Percentiles rank a stretch among this genome's conserved stretches.
phyloP scores from a whole-genome alignment of 1,140 invertebrate genomes.

The Drosophila sechellia region DNA sequence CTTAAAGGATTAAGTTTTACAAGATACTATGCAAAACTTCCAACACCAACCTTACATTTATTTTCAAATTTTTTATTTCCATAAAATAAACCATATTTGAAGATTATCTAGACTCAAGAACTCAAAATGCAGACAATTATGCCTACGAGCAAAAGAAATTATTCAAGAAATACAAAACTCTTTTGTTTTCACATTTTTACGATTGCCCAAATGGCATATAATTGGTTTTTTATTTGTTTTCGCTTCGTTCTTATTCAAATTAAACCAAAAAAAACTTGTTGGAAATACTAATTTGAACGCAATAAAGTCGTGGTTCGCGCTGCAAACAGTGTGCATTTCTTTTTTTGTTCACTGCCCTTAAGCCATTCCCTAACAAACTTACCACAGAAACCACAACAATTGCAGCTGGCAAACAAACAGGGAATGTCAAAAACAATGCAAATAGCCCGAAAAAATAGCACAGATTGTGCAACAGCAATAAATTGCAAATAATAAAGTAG shows the following conservation, averaged over 20 bases:
- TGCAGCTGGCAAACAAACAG: slow-evolving; percentile 24
- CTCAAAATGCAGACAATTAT: not conserved
- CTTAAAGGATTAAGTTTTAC: too few species aligned
- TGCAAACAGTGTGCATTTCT: slow-evolving; percentile 13
- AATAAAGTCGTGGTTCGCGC: slow-evolving; percentile 3
- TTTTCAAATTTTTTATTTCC: too few species aligned
- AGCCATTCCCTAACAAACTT: slow-evolving; percentile 13
- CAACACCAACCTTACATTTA: too few species aligned
- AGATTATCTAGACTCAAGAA: not conserved
- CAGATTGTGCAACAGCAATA: slow-evolving; percentile 42
- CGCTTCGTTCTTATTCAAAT: not conserved
- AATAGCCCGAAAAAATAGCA: slow-evolving; percentile 4
- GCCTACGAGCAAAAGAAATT: not conserved
- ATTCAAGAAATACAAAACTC: not conserved
- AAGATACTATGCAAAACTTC: too few species aligned
- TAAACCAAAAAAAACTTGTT: not conserved
- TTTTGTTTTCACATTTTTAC: not conserved
- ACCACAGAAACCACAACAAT: slow-evolving; percentile 67
- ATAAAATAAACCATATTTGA: too few species aligned
- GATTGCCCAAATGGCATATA: not conserved
- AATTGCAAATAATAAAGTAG: slow-evolving; percentile 66
- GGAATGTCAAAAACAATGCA: slow-evolving; percentile 32
- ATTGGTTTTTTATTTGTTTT: not conserved
- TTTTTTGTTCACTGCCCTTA: slow-evolving; percentile 1
- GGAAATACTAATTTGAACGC: slow-evolving; percentile 15